Evolutionary conservation across 2,888 invertebrate genomes (phyloP), one percentile per base, ranked within the genome.

Genomic region (Podotricha telesiphe): DNA sequence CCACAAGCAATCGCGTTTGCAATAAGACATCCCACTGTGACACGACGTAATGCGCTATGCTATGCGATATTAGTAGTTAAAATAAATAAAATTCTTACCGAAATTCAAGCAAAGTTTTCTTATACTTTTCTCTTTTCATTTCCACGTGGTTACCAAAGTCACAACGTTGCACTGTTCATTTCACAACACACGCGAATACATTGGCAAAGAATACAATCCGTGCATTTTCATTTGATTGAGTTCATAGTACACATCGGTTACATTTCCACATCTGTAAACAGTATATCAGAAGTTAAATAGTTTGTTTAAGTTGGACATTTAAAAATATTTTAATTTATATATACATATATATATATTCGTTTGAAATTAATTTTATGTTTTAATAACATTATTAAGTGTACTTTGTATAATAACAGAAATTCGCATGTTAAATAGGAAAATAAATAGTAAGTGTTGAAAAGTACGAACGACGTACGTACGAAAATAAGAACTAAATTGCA

Each of bases 121-220:
- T 92, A 80, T 91, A 91, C 87, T 93, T 93, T 92, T 91, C 92
- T 86, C 91, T 93, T 92, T 92, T 91, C 92, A 92, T 93, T 86
- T 91, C 92, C 88, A 87, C 85, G 83, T 77, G 82, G 83, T 81
- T 77, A 78, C 75, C 74, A 81, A 62, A 77, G 78, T 81, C 76
- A 76, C 80, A 75, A 74, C 70, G 80, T 82, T 83, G 81, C 85
- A 88, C 86, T 82, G 83, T 81, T 82, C 86, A 86, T 89, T 82
- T 84, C 87, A 88, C 86, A 84, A 83, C 78, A 69, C 77, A 74
- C 73, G 71, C 79, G 8, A 69, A 42, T 68, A 62, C 61, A 67
- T 58, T 65, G 45, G 53, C 20, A 50, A 69, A 67, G 67, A 61
- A 45, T 65, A 65, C 61, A 70, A 65, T 70, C 73, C 72, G 67